Base-by-base conservation (phyloP, 2,797 vertebrate species). In the Heterohyrax brucei region DNA sequence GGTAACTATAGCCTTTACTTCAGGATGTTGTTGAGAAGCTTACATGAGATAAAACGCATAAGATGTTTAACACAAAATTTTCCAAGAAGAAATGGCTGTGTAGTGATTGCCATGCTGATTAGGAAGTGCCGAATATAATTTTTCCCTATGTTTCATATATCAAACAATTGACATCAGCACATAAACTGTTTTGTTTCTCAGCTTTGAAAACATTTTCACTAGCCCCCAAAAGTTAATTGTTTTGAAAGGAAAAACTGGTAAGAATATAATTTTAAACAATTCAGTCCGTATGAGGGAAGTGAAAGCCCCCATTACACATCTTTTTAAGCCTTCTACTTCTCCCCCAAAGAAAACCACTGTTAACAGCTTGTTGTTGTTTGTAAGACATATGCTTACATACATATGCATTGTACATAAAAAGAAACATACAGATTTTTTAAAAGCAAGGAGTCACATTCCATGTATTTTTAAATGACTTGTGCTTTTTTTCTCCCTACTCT, bases 201-300 rank as follows among this genome's bases (percentile, higher is more conserved):
- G 82, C 53, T 90, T 85, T 62, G 62, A 64, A 66, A 64, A 75
- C 24, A 22, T 59, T 83, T 61, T 22, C 77, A 76, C 8, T 62
- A 62, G 30, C 22, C 70, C 61, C 7, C 21, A 77, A 44, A 76
- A 33, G 21, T 13, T 62, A 66, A 56, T 85, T 70, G 22, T 46
- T 50, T 88, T 93, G 10, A 93, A 70, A 59, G 46, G 33, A 84
- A 84, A 84, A 44, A 70, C 44, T 53, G 56, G 10, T 70, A n/a
- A 73, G 44, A 59, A 56, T 66, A 56, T 12, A 33, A 75, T 66
- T 72, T 44, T 72, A 44, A 86, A 86, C 28, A 75, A 64, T 81
- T 75, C 7, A 81, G 14, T 81, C 7, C 44, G 26, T 21, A 50
- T 64, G 19, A 46, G 92, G 19, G 46, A 75, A 87, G 46, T 66